Conservation (phyloP, 37 sponge, comb jelly and placozoan species). For the Hexactinellida sp. region DNA sequence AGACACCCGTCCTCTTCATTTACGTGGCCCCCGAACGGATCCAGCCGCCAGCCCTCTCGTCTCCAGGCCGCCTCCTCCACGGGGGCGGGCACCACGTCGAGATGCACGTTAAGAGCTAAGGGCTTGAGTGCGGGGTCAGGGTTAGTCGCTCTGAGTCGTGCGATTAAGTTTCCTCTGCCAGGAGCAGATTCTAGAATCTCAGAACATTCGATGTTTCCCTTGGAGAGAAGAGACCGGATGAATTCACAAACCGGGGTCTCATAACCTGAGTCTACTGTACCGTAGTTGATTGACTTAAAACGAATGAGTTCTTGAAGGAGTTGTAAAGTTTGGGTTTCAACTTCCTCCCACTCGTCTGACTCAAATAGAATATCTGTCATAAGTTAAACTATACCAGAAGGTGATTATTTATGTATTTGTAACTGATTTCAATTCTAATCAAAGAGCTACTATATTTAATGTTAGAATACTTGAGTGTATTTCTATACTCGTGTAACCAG, state of each 20-base stretch:
- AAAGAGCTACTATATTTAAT: neutral
- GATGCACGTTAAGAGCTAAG: constrained; percentile 47
- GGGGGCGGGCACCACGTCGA: constrained; percentile 66
- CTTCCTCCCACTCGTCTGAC: constrained; percentile 22
- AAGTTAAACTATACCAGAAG: too few species aligned
- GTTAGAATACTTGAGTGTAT: neutral
- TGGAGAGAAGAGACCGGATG: constrained; percentile 33
- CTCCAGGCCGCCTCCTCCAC: constrained; percentile 46
- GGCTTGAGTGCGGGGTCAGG: constrained; percentile 35
- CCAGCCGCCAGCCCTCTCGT: constrained; percentile 60
- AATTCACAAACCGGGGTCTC: constrained; percentile 43
- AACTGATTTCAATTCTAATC: too few species aligned
- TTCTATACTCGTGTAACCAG: neutral
- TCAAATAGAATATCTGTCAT: neutral
- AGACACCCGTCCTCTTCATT: constrained; percentile 75
- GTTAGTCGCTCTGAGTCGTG: constrained; percentile 47
- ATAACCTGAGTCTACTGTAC: constrained; percentile 41
- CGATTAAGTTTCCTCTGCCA: constrained; percentile 67
- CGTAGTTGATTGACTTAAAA: constrained; percentile 57
- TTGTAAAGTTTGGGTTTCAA: constrained; percentile 35
- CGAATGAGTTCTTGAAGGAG: constrained; percentile 46
- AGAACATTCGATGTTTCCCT: constrained; percentile 37
- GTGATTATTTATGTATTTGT: too few species aligned
- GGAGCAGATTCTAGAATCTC: constrained; percentile 44
- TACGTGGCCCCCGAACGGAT: constrained; percentile 53